These are phyloP conservation scores for Chaenogobius annularis DNA, from an alignment of 2,113 vertebrate species.

Conservation along the genomic window DNA sequence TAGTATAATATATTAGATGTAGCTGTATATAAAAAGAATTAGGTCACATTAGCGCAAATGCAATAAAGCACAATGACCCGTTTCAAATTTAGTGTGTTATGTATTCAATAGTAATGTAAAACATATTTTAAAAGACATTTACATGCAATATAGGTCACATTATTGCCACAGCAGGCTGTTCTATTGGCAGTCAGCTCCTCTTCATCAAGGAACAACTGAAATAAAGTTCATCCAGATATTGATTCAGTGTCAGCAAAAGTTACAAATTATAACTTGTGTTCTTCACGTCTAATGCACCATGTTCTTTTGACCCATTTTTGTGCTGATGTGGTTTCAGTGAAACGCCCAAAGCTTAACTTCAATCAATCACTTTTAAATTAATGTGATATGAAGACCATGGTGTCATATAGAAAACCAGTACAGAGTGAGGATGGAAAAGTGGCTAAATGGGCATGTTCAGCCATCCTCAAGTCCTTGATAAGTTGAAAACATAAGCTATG, in stretches of 20 bases:
- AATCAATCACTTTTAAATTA: not conserved
- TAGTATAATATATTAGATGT: not conserved
- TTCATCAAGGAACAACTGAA: not conserved
- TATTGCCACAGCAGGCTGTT: not conserved
- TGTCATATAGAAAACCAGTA: not conserved
- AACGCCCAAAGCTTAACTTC: not conserved
- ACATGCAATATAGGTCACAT: not conserved
- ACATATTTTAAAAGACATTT: not conserved
- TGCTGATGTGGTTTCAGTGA: not conserved
- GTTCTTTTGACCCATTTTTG: constrained; percentile 5
- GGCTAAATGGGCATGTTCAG: constrained; percentile 47
- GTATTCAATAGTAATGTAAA: not conserved
- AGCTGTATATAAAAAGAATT: not conserved
- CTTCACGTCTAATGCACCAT: not conserved
- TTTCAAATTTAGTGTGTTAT: not conserved
- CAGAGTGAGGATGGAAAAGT: not conserved
- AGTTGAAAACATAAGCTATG: constrained; percentile 65
- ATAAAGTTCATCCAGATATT: not conserved
- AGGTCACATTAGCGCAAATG: not conserved
- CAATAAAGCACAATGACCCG: not conserved
- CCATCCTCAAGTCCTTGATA: constrained; percentile 52
- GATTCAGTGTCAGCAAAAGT: constrained; percentile 1
- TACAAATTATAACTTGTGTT: not conserved
- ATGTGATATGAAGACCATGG: not conserved
- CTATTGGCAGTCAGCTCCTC: not conserved